Base-by-base conservation (phyloP, 2,888 invertebrate genomes). In the Busseola fusca region DNA sequence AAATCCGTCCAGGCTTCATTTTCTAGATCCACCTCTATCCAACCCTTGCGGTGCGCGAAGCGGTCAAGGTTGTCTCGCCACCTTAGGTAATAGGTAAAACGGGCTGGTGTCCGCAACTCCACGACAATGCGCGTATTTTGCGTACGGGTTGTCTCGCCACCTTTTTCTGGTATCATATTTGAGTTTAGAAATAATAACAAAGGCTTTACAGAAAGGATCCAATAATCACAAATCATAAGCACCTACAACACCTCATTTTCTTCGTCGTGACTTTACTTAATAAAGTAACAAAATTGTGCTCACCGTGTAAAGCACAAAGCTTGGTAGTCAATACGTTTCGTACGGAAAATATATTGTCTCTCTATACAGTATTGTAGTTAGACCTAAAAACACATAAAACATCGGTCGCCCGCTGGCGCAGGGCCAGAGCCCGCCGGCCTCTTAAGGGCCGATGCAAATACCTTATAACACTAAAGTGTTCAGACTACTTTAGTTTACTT, bases 401-500 rank as follows among this genome's bases (percentile, higher is more conserved):
- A 78, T 74, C 60, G 78, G 79, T 79, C 81, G 64, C 85, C 84
- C 72, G 85, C 83, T 83, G 85, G 67, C 75, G 40, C 72, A 57
- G 72, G 65, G 37, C 71, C 71, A 57, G 40, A 59, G 63, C 64
- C 69, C 76, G 70, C 58, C 69, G 65, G 60, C 83, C 83, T 72
- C 83, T 73, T 77, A 79, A 79, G 81, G 83, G 52, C 68, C 68
- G 76, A 78, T 76, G 73, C 71, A 76, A 78, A 85, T 84, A 72
- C 60, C 75, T 78, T 80, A 76, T 78, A 86, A 83, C 84, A 84
- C 82, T 84, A 84, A 87, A 86, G 77, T 80, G 84, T 84, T 79
- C 85, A 77, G 66, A 86, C 84, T 82, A 80, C 84, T 86, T 84
- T 76, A 84, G 79, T 86, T 84, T 80, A 85, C 85, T 88, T 84